phyloP scores from a whole-genome alignment of 2,888 invertebrate species.

The Pedicia rivosa region DNA sequence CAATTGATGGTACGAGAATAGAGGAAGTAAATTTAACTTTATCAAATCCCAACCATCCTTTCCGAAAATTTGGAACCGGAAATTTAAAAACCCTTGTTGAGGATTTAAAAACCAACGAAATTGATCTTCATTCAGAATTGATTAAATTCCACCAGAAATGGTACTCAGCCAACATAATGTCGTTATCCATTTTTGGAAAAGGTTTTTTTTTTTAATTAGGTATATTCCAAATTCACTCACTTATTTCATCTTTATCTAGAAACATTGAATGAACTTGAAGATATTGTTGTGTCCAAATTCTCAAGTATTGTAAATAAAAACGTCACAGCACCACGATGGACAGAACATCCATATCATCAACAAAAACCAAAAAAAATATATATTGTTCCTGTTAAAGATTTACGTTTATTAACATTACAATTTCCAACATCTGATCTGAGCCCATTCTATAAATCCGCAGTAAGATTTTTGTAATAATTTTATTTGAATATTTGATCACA shows the following conservation, averaged over 20 bases:
- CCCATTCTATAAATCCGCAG: conserved; percentile 66
- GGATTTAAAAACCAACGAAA: conserved; percentile 61
- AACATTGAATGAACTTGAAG: conserved; percentile 70
- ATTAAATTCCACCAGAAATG: conserved; percentile 78
- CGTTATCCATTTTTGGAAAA: conserved; percentile 74
- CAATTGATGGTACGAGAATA: conserved; percentile 76
- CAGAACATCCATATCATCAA: conserved; percentile 63
- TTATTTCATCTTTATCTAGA: no score
- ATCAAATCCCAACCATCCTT: conserved; percentile 63
- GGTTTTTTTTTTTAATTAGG: no score
- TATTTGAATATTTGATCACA: conserved; percentile 8
- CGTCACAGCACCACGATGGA: conserved; percentile 57
- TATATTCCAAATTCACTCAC: no score
- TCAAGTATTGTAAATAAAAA: conserved; percentile 58
- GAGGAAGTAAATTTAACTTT: conserved; percentile 79
- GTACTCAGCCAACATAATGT: conserved; percentile 95
- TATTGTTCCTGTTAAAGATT: conserved; percentile 82
- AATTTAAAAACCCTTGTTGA: conserved; percentile 65
- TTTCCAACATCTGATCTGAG: conserved; percentile 85
- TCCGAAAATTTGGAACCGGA: conserved; percentile 90
- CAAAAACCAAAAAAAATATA: conserved; percentile 54
- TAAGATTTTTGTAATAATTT: conserved; percentile 30
- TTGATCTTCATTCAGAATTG: conserved; percentile 72
- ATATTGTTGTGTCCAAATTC: conserved; percentile 64
- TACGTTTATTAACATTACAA: conserved; percentile 64